phyloP scores from a whole-genome alignment of 2,797 vertebrate genomes.

The Pipistrellus nathusii region DNA sequence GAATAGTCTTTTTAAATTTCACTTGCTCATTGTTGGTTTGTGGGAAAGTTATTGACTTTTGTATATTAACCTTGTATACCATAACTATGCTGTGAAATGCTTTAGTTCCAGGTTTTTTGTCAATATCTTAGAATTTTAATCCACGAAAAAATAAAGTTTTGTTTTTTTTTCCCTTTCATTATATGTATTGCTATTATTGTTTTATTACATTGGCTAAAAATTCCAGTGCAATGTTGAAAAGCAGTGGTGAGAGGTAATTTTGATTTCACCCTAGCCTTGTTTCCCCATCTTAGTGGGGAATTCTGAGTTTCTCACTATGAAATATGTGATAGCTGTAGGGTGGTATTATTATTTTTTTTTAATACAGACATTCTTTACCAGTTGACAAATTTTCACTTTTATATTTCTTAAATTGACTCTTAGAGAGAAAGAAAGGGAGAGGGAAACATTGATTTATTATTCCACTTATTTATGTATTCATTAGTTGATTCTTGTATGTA shows the following conservation, averaged over 20 bases:
- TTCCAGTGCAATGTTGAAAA: background rate
- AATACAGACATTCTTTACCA: background rate
- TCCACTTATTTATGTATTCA: background rate
- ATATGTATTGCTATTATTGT: background rate
- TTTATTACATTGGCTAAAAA: background rate
- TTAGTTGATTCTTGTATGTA: no score
- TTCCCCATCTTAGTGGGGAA: background rate
- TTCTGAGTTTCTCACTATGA: background rate
- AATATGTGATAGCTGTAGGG: background rate
- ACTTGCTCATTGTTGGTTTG: background rate
- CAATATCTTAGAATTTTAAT: background rate
- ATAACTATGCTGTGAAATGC: background rate
- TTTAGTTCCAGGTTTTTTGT: background rate
- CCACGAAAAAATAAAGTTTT: background rate
- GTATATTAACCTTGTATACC: background rate
- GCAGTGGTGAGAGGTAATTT: background rate
- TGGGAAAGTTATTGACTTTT: background rate
- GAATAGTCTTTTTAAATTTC: background rate
- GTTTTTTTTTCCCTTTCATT: background rate
- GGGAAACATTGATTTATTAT: background rate
- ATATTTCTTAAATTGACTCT: background rate
- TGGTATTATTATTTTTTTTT: background rate
- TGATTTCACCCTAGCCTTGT: background rate
- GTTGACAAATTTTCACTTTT: background rate
- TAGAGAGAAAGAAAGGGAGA: background rate